Evolutionary conservation across 2,888 invertebrate species (phyloP).

Genomic region (Conomelus anceps): DNA sequence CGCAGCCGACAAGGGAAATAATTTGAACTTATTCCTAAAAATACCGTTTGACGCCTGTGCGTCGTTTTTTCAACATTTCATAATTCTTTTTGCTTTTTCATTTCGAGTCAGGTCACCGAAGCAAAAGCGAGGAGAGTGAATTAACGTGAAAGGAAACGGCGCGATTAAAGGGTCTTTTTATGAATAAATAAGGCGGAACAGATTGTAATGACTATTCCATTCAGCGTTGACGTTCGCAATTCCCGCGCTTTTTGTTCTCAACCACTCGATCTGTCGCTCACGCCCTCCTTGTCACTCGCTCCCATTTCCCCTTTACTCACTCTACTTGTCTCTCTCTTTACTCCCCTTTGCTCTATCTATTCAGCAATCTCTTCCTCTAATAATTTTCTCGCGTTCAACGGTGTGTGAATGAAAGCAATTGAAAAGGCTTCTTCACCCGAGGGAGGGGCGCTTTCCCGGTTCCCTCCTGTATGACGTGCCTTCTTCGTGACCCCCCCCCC

Average conservation of each 20-base stretch:
- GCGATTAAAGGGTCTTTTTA: slow-evolving; percentile 5
- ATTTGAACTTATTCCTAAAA: not conserved
- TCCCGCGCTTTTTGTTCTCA: not conserved
- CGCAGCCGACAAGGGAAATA: not conserved
- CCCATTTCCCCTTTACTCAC: not conserved
- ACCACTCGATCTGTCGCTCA: not conserved
- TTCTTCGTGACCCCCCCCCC: not conserved
- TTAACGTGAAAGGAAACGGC: not conserved
- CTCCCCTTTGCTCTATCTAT: not conserved
- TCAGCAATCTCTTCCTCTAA: slow-evolving; percentile 14
- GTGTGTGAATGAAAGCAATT: slow-evolving; percentile 21
- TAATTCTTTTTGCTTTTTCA: not conserved
- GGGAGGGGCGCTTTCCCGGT: slow-evolving; percentile 8
- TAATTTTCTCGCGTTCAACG: slow-evolving; percentile 18
- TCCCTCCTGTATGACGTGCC: not conserved
- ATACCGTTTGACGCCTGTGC: not conserved
- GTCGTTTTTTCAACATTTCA: not conserved
- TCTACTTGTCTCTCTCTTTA: no score
- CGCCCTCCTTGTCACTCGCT: not conserved
- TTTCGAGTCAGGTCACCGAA: not conserved
- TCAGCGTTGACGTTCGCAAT: not conserved
- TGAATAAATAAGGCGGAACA: slow-evolving; percentile 13
- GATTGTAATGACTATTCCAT: slow-evolving; percentile 11
- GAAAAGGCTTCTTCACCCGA: slow-evolving; percentile 6
- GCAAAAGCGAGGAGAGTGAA: not conserved